Evolutionary conservation across 2,113 vertebrate species (phyloP), one percentile per base, ranked within the genome.

Genomic region (human): DNA sequence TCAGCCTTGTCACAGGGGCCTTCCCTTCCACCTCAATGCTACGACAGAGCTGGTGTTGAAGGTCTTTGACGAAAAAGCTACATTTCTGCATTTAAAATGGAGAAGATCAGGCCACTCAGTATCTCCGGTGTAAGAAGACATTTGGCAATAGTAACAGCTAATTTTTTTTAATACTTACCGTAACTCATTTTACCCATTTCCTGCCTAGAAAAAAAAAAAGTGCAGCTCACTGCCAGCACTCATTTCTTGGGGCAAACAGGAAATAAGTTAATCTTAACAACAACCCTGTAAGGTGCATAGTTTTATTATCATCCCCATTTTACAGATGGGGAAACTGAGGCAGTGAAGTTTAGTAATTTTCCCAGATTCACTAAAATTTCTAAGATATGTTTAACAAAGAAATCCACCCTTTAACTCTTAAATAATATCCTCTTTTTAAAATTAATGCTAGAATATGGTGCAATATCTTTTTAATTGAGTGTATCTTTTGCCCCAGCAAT

Each of bases 1-100:
- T 22, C 38, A 1, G 2, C 13, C 30, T n/a, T 43, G 4, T 55
- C 12, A 6, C 48, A 72, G 14, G 57, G 17, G n/a, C 50, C 4
- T 16, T 32, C 25, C 75, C 5, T 0, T 12, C 11, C 2, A 11
- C 27, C 43, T 43, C 12, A 43, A 0, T 4, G 10, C 20, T 43
- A 0, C 4, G 23, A 9, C n/a, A 6, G 17, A 43, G 20, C 43
- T 72, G 35, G 6, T 4, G 8, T 0, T 13, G 55, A 64, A 75
- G 3, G 6, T 40, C 64, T 64, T 35, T 4, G 40, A 52, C n/a
- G 40, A 85, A 45, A 73, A 75, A 72, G 23, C 22, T 48, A 18
- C 5, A 8, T 32, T 81, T 83, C 59, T 70, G 55, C 64, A 14
- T 59, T 59, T 75, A 75, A 12, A 8, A 20, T 12, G 68, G 64